These are phyloP conservation scores for Podarcis muralis DNA, from an alignment of 2,113 vertebrate genomes.

Conservation along the genomic window DNA sequence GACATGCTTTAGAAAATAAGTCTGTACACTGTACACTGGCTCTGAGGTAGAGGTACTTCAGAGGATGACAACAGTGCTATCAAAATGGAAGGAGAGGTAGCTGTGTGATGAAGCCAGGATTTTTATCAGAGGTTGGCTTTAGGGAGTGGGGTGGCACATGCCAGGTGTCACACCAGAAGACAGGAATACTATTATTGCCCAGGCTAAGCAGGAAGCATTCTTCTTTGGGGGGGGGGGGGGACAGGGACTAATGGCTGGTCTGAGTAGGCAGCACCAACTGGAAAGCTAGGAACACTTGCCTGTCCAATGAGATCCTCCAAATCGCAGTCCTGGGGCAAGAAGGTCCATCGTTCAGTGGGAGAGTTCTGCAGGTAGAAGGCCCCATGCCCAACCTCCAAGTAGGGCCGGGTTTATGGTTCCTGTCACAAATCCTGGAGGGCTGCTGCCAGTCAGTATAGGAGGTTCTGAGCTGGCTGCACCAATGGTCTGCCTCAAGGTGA, in stretches of 20 bases:
- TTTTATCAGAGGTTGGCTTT: background rate
- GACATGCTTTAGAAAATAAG: background rate
- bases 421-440: too few species aligned
- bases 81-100: background rate
- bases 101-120: background rate
- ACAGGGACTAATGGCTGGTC: too few species aligned
- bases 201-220: background rate
- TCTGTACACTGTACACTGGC: background rate
- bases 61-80: background rate
- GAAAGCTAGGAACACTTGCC: background rate
- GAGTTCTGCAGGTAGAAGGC: background rate
- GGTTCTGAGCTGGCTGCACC: too few species aligned
- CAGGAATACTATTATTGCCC: background rate
- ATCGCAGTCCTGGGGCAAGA: background rate
- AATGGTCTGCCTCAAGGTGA: too few species aligned
- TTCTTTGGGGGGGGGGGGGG: background rate
- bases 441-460: too few species aligned
- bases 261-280: background rate
- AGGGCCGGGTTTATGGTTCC: too few species aligned
- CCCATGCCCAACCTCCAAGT: background rate
- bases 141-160: background rate
- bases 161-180: background rate
- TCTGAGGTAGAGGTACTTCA: background rate
- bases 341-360: background rate
- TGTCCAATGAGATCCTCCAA: background rate